Evolutionary conservation across 2,888 invertebrate genomes (phyloP), one percentile per base, ranked within the genome.

Genomic region (Thymelicus acteon): DNA sequence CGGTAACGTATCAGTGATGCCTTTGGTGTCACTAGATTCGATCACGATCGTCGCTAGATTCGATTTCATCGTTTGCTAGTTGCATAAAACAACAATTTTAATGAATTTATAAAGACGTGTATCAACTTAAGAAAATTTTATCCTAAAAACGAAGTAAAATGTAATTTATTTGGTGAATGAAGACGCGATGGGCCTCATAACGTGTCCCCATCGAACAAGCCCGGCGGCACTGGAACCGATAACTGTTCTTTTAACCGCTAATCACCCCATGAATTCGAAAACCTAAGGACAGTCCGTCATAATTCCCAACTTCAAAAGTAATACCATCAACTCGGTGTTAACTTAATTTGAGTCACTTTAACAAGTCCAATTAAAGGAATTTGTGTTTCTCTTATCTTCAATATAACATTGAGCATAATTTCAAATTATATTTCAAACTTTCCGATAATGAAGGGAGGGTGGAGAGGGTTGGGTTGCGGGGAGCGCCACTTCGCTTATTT

Each of bases 301-400:
- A 93, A 92, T 87, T 92, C 84, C 82, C 82, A 92, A 93, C 92
- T 93, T 86, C 88, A 86, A 92, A 93, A 93, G 93, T 93, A 93
- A 93, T 93, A 92, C 92, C 93, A 93, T 93, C 93, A 92, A 93
- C 88, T 93, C 90, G 87, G 93, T 93, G 93, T 93, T 93, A 93
- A 93, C 93, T 93, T 93, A 93, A 93, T 93, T 93, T 93, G 92
- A 93, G 92, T 93, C 93, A 93, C 92, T 93, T 93, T 93, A 93
- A 93, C 93, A 93, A 93, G 93, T 93, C 93, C 93, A 93, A 93
- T 93, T 93, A 93, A 93, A 93, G 93, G 93, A 93, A 93, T 93
- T 93, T 93, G 93, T 93, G 93, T 93, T 93, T 93, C 93, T 93
- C 93, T 93, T 93, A 93, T 93, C 93, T 93, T 92, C 93, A 93